Conservation (phyloP, 2,797 vertebrate species). For the Gymnoscopelus microlampas region DNA sequence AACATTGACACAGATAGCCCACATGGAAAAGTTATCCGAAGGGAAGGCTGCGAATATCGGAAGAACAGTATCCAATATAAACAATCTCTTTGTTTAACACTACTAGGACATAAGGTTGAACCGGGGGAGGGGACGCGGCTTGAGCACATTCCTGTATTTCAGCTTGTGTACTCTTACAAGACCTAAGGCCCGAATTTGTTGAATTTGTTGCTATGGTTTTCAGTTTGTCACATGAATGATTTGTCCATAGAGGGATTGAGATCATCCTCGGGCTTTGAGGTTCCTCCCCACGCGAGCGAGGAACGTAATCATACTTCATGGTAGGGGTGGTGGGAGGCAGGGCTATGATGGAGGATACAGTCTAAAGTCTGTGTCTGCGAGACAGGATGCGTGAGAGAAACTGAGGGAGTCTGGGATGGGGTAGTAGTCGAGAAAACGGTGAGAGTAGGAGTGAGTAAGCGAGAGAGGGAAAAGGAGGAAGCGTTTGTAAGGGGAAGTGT, state of each 20-base stretch:
- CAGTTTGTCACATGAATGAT: constrained; percentile 32
- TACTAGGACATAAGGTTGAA: constrained; percentile 53
- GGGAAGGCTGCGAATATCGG: constrained; percentile 40
- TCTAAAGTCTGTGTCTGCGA: constrained; percentile 42
- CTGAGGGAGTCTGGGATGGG: constrained; percentile 21
- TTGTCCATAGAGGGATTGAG: constrained; percentile 19
- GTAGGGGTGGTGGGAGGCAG: constrained; percentile 41
- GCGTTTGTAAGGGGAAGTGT: constrained; percentile 71
- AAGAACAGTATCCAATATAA: constrained; percentile 61
- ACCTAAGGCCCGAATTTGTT: constrained; percentile 18
- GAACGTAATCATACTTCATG: constrained; percentile 21
- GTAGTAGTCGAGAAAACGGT: constrained; percentile 28
- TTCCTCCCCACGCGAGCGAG: background rate
- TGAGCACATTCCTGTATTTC: constrained; percentile 50
- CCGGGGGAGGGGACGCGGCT: constrained; percentile 40
- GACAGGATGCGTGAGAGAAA: constrained; percentile 29
- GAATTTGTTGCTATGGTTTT: constrained; percentile 37
- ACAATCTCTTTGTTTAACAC: constrained; percentile 60
- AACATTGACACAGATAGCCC: constrained; percentile 47
- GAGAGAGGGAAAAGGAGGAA: constrained; percentile 31
- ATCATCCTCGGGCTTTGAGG: background rate
- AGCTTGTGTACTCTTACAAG: constrained; percentile 25
- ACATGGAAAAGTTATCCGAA: constrained; percentile 53
- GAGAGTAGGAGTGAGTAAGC: constrained; percentile 40
- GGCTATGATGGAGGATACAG: constrained; percentile 53